Conservation (phyloP, 2,797 vertebrate species). For the Xiphorhynchus erythropygius region DNA sequence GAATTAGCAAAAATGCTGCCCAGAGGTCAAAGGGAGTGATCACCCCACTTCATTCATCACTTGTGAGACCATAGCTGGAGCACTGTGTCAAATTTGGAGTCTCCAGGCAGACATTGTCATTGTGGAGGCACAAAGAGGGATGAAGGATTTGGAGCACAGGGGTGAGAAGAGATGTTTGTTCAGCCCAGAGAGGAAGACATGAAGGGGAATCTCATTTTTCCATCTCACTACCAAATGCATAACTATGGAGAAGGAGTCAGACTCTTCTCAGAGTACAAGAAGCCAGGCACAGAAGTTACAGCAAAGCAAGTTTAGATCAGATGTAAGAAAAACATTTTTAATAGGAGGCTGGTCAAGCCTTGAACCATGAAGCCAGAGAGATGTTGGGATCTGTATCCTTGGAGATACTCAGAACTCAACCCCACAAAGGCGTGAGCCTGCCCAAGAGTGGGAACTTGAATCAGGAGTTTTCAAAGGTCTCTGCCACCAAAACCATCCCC, state of each 20-base stretch:
- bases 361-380: background rate
- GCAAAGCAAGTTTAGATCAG: background rate
- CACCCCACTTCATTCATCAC: accelerated
- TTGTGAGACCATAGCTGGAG: background rate
- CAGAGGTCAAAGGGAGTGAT: background rate
- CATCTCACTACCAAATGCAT: background rate
- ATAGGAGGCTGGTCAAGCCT: background rate
- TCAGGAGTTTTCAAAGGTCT: background rate
- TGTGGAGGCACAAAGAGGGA: background rate
- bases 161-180: background rate
- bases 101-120: background rate
- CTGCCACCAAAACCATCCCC: background rate
- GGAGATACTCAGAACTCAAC: background rate
- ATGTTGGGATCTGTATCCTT: background rate
- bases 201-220: background rate
- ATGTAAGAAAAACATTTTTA: background rate
- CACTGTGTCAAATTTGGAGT: background rate
- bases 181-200: background rate
- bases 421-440: background rate
- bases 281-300: background rate
- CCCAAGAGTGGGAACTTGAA: background rate
- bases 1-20: background rate
- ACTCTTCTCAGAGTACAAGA: background rate
- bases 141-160: background rate
- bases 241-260: background rate